Percentiles rank a stretch among this genome's conserved stretches.
Conservation (phyloP, 2,797 vertebrate genomes). For the Manis crassicaudata region DNA sequence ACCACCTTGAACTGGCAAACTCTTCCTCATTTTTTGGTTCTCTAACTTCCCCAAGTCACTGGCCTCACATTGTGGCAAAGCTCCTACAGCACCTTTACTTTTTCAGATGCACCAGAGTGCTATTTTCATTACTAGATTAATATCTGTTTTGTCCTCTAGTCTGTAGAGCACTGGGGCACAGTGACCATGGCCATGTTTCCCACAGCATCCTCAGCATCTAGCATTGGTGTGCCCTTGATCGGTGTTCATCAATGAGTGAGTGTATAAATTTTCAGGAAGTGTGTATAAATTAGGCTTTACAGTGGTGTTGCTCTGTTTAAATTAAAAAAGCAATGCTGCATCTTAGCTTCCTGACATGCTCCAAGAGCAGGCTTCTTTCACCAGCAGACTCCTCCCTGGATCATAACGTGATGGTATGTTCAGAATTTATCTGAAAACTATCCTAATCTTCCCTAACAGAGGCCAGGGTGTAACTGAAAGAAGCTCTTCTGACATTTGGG, state of each 20-base stretch:
- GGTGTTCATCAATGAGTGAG: not conserved
- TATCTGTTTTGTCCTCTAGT: not conserved
- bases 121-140: not conserved
- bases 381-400: constrained; percentile 3
- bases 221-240: not conserved
- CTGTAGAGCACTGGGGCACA: not conserved
- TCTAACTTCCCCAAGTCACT: not conserved
- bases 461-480: constrained; percentile 54
- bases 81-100: not conserved
- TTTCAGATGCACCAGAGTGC: not conserved
- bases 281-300: constrained; percentile 26
- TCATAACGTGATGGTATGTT: constrained; percentile 40
- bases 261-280: not conserved
- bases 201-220: not conserved
- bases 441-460: constrained; percentile 49
- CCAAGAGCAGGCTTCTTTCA: not conserved
- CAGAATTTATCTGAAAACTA: constrained; percentile 59
- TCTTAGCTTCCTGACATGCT: not conserved
- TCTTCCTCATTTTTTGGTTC: not conserved
- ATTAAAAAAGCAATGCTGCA: not conserved
- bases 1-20: not conserved
- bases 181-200: not conserved
- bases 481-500: constrained; percentile 63
- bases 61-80: not conserved
- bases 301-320: not conserved